Base-by-base conservation (phyloP, 2,113 vertebrate genomes). In the Lophotis ruficrista region DNA sequence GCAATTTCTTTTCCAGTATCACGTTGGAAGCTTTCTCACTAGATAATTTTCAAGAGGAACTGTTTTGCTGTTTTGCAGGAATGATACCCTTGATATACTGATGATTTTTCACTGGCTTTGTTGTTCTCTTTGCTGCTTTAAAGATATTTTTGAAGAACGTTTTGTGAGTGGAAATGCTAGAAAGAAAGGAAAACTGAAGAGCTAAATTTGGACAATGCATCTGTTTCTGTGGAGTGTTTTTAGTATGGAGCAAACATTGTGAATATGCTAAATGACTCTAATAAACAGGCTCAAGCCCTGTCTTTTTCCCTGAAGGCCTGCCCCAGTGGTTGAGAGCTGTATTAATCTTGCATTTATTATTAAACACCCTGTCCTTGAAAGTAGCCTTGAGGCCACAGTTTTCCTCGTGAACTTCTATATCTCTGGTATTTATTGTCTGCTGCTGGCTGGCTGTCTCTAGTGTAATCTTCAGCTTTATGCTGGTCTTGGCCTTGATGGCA, bases 281-380 rank as follows among this genome's bases (percentile, higher is more conserved):
- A 95, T 94, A 95, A 97, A 27, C 71, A 57, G 28, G 27, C 38
- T 61, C 54, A 35, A 53, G 54, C 54, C 24, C 21, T 2, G 7
- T 10, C 8, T 37, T 13, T 69, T 53, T 38, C 75, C 94, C 82
- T 60, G 12, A 60, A 94, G 83, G 70, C 66, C 94, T 91, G 69
- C 53, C 90, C 90, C 1, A 27, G 31, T 86, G 77, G 12, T 68
- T 84, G 72, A 76, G 66, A 85, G 76, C 81, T 51, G 12, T 12
- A 76, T 93, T 96, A 58, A 94, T 93, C 62, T 69, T 81, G 38
- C 83, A 84, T 97, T 96, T 92, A 90, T 97, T 97, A 96, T 90
- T 92, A 85, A 97, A 93, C 92, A 94, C 78, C 53, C 75, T 72
- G 56, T 69, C 88, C 90, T 93, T 53, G 71, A 51, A 76, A 97